These are phyloP conservation scores for Podabrus alpinus DNA, from an alignment of 2,888 invertebrate genomes.

Conservation along the genomic window DNA sequence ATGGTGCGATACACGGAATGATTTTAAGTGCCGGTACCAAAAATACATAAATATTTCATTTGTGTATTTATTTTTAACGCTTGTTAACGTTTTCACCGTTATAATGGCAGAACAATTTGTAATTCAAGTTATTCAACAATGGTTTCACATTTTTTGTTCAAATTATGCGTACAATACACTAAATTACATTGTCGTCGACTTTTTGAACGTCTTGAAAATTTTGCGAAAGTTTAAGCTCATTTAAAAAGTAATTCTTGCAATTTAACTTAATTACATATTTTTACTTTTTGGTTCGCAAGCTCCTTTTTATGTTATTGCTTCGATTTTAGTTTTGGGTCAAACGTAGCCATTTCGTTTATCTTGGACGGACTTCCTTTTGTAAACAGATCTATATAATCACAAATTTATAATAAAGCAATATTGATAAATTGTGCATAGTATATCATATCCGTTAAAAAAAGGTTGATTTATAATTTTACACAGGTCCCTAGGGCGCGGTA, in stretches of 20 bases:
- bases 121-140: not conserved
- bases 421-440: no score
- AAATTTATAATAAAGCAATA: not conserved
- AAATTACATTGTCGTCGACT: not conserved
- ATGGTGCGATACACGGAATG: slow-evolving; percentile 1
- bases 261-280: not conserved
- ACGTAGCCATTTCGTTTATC: not conserved
- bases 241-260: not conserved
- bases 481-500: no score
- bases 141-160: not conserved
- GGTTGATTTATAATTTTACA: no score
- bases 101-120: not conserved
- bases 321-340: not conserved
- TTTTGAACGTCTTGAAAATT: not conserved
- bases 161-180: not conserved
- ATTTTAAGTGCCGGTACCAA: not conserved
- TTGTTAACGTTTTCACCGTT: not conserved
- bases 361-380: not conserved
- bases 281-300: no score
- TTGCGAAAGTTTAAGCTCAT: not conserved
- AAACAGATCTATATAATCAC: not conserved
- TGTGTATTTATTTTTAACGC: slow-evolving; percentile 3
- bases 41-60: not conserved
- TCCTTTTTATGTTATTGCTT: not conserved
- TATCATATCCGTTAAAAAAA: not conserved